These are phyloP conservation scores for Iphiclides podalirius DNA, from an alignment of 2,888 invertebrate genomes.

Conservation along the genomic window DNA sequence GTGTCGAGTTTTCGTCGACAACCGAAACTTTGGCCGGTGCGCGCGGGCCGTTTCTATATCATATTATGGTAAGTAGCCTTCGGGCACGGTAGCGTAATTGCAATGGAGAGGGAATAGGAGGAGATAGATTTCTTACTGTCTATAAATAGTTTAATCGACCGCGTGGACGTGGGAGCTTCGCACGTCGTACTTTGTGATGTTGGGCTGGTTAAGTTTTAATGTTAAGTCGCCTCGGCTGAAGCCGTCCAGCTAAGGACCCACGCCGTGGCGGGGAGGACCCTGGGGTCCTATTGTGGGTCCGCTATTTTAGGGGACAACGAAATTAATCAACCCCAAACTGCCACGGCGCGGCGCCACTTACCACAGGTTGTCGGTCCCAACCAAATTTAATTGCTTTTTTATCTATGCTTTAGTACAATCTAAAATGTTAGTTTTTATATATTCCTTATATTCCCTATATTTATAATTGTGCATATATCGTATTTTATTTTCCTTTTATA, in stretches of 20 bases:
- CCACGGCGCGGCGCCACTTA: background rate
- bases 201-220: conserved; percentile 60
- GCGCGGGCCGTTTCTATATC: conserved; percentile 71
- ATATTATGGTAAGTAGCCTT: conserved; percentile 41
- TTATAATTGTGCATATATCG: too few species aligned
- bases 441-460: too few species aligned
- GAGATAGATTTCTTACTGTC: background rate
- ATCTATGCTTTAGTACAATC: too few species aligned
- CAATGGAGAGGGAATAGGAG: background rate
- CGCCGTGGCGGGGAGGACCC: background rate
- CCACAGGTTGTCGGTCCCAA: too few species aligned
- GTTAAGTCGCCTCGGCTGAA: conserved; percentile 24
- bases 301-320: too few species aligned
- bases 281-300: conserved; percentile 14
- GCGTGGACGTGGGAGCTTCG: conserved; percentile 6
- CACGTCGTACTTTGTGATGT: conserved; percentile 57
- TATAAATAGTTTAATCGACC: background rate
- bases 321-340: conserved; percentile 44
- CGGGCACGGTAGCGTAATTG: background rate
- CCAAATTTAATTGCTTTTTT: too few species aligned
- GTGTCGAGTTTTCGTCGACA: too few species aligned
- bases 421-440: too few species aligned
- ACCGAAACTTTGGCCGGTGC: too few species aligned
- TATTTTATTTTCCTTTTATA: too few species aligned
- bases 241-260: too few species aligned